Conservation (phyloP, 2,797 vertebrate species). For the Aviceda cuculoides region DNA sequence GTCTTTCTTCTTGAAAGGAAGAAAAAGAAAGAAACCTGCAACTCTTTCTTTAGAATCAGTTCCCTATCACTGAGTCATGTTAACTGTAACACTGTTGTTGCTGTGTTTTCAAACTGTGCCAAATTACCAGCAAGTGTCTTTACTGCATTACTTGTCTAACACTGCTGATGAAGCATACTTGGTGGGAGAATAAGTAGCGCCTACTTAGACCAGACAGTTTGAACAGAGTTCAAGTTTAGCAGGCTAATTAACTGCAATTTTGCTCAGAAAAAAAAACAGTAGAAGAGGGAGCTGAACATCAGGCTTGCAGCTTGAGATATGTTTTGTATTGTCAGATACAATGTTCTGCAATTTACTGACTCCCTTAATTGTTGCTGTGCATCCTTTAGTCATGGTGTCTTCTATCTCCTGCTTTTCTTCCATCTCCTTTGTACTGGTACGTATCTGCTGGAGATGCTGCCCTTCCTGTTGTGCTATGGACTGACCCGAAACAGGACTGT, state of each 20-base stretch:
- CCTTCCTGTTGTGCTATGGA: background rate
- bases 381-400: background rate
- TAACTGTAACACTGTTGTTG: constrained; percentile 45
- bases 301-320: constrained; percentile 35
- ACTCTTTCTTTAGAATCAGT: constrained; percentile 51
- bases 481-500: constrained; percentile 11
- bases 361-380: constrained; percentile 19
- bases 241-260: constrained; percentile 29
- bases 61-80: constrained; percentile 48
- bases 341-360: constrained; percentile 1
- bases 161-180: constrained; percentile 73
- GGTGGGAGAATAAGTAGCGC: constrained; percentile 51
- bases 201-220: constrained; percentile 55
- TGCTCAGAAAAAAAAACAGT: constrained; percentile 30
- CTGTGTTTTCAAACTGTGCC: constrained; percentile 82
- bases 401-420: constrained; percentile 39
- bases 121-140: constrained; percentile 97
- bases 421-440: constrained; percentile 45
- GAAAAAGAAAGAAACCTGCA: constrained; percentile 46
- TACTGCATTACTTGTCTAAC: constrained; percentile 78
- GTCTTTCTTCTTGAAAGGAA: background rate
- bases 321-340: constrained; percentile 47
- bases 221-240: constrained; percentile 25
- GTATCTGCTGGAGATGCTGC: constrained; percentile 57
- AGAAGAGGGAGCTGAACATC: constrained; percentile 50